Percentiles rank a stretch among this genome's conserved stretches.
Evolutionary conservation across 1,140 invertebrate species (phyloP).

Genomic region (Drosophila auraria): DNA sequence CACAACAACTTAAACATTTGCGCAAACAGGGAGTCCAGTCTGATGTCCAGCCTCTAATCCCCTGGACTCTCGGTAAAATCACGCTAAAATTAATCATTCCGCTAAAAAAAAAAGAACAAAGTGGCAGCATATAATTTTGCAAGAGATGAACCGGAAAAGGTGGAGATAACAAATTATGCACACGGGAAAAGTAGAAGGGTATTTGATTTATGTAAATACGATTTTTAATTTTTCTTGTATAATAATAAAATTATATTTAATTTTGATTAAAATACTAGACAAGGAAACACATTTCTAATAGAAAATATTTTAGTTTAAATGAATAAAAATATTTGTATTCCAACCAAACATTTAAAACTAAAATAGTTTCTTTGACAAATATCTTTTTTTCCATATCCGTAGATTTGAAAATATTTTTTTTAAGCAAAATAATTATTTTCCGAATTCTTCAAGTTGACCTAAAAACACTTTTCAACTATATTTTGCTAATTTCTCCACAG

Average conservation of each 20-base stretch:
- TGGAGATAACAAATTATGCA: conserved; percentile 13
- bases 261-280: no score
- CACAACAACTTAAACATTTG: conserved; percentile 78
- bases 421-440: background rate
- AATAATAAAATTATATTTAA: background rate
- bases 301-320: no score
- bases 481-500: background rate
- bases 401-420: background rate
- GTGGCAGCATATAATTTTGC: conserved; percentile 31
- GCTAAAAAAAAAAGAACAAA: conserved; percentile 24
- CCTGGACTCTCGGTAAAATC: conserved; percentile 44
- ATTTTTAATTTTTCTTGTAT: no score
- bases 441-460: no score
- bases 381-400: no score
- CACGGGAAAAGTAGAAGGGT: conserved; percentile 2
- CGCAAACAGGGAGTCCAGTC: conserved; percentile 69
- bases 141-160: conserved; percentile 37
- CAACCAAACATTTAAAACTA: no score
- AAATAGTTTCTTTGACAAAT: no score
- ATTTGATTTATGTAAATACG: no score
- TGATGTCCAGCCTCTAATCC: conserved; percentile 56
- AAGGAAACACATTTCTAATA: no score
- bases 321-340: no score
- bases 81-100: conserved; percentile 54
- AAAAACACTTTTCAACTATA: background rate